phyloP scores from a whole-genome alignment of 2,888 invertebrate genomes.

The Crematogaster levior region DNA sequence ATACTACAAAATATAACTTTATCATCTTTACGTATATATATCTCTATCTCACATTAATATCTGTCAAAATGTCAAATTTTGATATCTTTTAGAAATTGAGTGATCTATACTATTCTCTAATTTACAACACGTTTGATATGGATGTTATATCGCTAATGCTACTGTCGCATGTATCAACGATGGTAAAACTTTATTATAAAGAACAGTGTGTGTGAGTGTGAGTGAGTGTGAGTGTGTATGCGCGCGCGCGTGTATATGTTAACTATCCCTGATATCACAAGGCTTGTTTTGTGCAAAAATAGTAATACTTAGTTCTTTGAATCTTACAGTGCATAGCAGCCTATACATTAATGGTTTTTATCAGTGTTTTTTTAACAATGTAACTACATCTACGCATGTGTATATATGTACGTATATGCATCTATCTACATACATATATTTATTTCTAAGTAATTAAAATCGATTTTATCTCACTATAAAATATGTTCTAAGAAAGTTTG shows the following conservation, averaged over 20 bases:
- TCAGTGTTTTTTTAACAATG: slow-evolving; percentile 51
- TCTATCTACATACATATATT: slow-evolving; percentile 6
- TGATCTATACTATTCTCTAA: slow-evolving; percentile 10
- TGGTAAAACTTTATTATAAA: slow-evolving; percentile 61
- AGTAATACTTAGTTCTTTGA: slow-evolving; percentile 69
- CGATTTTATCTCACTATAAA: slow-evolving; percentile 39
- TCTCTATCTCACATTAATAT: slow-evolving; percentile 27
- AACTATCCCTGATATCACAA: slow-evolving; percentile 74
- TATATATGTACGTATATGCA: slow-evolving; percentile 43
- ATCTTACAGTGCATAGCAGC: slow-evolving; percentile 65
- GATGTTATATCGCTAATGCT: slow-evolving; percentile 39
- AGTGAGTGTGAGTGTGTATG: no score
- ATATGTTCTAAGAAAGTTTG: slow-evolving; percentile 63
- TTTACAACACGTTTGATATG: slow-evolving; percentile 37
- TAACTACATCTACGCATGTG: background rate
- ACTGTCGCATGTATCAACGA: slow-evolving; percentile 34
- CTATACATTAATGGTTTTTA: slow-evolving; percentile 59
- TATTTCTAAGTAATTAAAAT: slow-evolving; percentile 33
- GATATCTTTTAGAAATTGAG: background rate
- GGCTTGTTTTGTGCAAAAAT: slow-evolving; percentile 75
- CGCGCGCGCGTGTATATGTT: no score
- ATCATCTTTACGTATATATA: slow-evolving; percentile 44
- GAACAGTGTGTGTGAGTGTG: no score
- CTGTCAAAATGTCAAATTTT: slow-evolving; percentile 14
- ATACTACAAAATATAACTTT: slow-evolving; percentile 70